A percentile compares a stretch with the other conserved stretches of the same genome.
These are phyloP conservation scores for Dipodomys ordii DNA, from an alignment of 2,113 vertebrate species.

Conservation along the genomic window DNA sequence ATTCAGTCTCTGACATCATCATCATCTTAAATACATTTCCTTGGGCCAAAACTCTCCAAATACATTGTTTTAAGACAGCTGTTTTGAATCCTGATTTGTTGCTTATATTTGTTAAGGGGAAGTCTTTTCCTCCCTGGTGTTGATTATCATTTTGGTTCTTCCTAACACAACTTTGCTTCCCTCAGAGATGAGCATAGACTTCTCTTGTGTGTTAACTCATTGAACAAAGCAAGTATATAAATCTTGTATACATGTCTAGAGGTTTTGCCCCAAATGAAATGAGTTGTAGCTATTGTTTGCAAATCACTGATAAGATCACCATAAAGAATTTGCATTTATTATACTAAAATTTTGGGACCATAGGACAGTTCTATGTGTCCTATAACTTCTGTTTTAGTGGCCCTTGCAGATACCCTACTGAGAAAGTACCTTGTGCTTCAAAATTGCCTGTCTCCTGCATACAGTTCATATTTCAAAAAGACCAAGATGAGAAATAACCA, in stretches of 20 bases:
- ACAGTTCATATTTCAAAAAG: background rate
- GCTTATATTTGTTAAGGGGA: background rate
- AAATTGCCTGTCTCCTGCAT: background rate
- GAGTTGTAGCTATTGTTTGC: background rate
- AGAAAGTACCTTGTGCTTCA: background rate
- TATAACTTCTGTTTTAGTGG: conserved; percentile 15
- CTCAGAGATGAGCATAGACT: background rate
- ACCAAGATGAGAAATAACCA: background rate
- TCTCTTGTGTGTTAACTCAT: background rate
- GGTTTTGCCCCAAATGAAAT: conserved; percentile 15
- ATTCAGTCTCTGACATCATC: background rate
- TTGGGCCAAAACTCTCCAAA: background rate
- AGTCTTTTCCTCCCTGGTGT: background rate
- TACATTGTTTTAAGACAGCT: background rate
- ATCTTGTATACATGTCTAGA: background rate
- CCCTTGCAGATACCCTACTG: background rate
- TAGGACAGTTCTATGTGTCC: background rate
- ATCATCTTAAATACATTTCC: background rate
- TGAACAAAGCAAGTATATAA: background rate
- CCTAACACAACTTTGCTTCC: background rate
- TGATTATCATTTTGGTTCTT: background rate
- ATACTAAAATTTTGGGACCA: background rate
- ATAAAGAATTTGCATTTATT: conserved; percentile 42
- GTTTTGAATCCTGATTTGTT: conserved; percentile 27
- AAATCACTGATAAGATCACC: conserved; percentile 17